A percentile compares a stretch with the other conserved stretches of the same genome.
These are phyloP conservation scores for Theristicus caerulescens DNA, from an alignment of 2,113 vertebrate genomes.

Conservation along the genomic window DNA sequence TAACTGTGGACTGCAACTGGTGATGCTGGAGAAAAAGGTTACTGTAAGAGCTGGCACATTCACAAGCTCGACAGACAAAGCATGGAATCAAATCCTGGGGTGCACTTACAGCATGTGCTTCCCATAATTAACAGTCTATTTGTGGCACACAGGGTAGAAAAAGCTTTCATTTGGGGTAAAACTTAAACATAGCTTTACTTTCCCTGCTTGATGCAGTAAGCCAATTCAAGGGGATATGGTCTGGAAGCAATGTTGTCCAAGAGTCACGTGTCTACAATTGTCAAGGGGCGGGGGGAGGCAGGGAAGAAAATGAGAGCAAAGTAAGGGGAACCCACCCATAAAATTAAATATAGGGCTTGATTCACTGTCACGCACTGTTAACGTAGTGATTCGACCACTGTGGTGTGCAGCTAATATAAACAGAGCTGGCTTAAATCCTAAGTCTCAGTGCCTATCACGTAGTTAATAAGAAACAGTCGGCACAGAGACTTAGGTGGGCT, in stretches of 20 bases:
- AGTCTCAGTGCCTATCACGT: background rate
- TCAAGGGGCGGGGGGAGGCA: background rate
- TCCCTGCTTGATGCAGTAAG: background rate
- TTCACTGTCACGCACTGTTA: background rate
- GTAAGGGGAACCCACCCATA: background rate
- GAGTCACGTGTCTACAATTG: background rate
- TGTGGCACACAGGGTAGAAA: background rate
- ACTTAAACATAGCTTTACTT: background rate
- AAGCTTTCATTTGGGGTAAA: constrained; percentile 29
- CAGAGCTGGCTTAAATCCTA: background rate
- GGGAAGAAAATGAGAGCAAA: background rate
- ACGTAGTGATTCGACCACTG: background rate
- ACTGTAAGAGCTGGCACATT: background rate
- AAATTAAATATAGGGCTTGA: background rate
- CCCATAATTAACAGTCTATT: constrained; percentile 37
- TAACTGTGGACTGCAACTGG: background rate
- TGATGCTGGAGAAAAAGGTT: background rate
- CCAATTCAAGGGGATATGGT: background rate
- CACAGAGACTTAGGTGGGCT: background rate
- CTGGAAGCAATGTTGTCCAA: background rate
- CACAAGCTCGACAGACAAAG: background rate
- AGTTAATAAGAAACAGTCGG: background rate
- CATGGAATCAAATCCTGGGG: background rate
- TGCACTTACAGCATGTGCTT: constrained; percentile 5
- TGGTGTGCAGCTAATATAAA: background rate